Base-by-base conservation (phyloP, 2,797 vertebrate genomes). In the Paratrypauchen microcephalus region DNA sequence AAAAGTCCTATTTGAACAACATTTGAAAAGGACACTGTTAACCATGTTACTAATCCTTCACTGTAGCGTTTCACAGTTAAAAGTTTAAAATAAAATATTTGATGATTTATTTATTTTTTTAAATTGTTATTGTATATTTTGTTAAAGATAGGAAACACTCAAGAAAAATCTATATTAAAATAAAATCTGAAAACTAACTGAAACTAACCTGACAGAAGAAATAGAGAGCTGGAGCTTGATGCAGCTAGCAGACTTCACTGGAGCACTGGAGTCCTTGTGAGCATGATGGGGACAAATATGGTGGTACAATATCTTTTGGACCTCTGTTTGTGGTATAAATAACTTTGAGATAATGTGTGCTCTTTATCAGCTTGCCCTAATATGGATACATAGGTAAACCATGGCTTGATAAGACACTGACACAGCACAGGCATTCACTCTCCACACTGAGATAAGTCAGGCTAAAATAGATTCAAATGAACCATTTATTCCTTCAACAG, bases 281-380 rank as follows among this genome's bases (percentile, higher is more conserved):
- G 75, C 73, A 55, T 55, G 45, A 66, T 66, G 48, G 67, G 62
- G 47, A 70, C 32, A 67, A 45, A 77, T 5, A 9, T 9, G 2
- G 69, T 41, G 58, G 77, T 47, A 23, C 69, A 60, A 75, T 73
- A 45, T 69, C 71, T 80, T 68, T 52, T 77, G 79, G 76, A 64
- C 47, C 82, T 18, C 82, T 79, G 74, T 73, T 79, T 83, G 84
- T 73, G 88, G 84, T 93, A 92, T 92, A 91, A 92, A 92, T 93
- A 93, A 74, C 85, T 72, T 84, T 75, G 55, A 88, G 90, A 90
- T 92, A 88, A 70, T 78, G 60, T 74, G 79, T 78, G 45, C 81
- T 82, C 76, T 71, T 81, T 86, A 86, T 88, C 85, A 79, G 41
- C 69, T 68, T 77, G 86, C 64, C 92, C 87, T 71, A 91, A 92